Evolutionary conservation across 2,797 vertebrate species (phyloP).

Genomic region (Hydrophis major): DNA sequence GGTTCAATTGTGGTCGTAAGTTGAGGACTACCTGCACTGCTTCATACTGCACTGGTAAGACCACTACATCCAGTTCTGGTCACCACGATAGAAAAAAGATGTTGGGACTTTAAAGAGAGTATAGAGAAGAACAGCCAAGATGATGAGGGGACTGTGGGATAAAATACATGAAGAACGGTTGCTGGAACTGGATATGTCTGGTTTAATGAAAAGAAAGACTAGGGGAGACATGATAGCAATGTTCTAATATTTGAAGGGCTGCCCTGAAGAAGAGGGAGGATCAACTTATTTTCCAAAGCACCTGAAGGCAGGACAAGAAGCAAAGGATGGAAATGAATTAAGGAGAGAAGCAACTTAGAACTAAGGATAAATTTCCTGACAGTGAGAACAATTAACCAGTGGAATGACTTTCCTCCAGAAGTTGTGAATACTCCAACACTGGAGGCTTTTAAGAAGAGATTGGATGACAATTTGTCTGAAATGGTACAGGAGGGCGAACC

Average conservation of each 20-base stretch:
- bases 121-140: neutral
- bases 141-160: neutral
- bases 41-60: neutral
- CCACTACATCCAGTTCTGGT: neutral
- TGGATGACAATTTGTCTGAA: neutral
- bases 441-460: too few species aligned
- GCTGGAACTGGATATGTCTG: neutral
- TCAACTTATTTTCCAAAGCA: neutral
- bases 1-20: neutral
- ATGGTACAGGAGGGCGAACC: too few species aligned
- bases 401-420: too few species aligned
- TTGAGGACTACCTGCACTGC: neutral
- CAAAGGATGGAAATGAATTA: neutral
- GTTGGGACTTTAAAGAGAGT: neutral
- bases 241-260: neutral
- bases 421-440: too few species aligned
- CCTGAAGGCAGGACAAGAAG: neutral
- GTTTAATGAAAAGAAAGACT: neutral
- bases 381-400: too few species aligned
- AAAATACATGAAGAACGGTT: neutral
- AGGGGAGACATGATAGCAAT: too few species aligned
- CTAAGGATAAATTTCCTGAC: neutral
- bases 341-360: neutral
- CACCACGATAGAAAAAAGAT: neutral
- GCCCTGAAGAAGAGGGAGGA: neutral